Percentiles rank a stretch among this genome's conserved stretches.
Conservation (phyloP, 1,140 invertebrate species). For the Meloidogyne exigua region DNA sequence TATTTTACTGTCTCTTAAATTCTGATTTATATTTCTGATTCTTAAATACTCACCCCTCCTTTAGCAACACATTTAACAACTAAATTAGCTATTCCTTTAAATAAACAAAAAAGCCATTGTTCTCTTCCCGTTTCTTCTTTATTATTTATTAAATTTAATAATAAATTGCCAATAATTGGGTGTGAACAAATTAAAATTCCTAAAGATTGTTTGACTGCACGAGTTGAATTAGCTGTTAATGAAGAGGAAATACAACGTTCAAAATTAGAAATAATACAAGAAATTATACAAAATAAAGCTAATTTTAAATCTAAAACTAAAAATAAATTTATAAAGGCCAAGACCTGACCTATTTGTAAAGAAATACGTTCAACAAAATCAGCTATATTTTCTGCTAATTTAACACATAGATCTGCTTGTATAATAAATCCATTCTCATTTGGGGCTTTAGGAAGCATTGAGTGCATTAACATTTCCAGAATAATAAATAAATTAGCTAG, state of each 20-base stretch:
- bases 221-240: not conserved
- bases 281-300: not conserved
- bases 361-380: not conserved
- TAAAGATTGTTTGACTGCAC: slow-evolving; percentile 10
- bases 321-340: not conserved
- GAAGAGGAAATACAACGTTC: not conserved
- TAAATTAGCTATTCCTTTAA: slow-evolving; percentile 6
- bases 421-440: not conserved
- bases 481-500: not conserved
- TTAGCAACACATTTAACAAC: slow-evolving; percentile 19
- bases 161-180: not conserved
- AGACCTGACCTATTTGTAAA: not conserved
- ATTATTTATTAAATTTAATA: not conserved
- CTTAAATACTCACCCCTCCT: slow-evolving; percentile 19
- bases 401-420: not conserved
- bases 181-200: slow-evolving; percentile 7
- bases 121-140: not conserved
- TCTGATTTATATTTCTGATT: too few species aligned
- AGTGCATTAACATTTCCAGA: not conserved
- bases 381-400: not conserved
- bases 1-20: too few species aligned
- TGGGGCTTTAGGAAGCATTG: not conserved
- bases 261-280: not conserved
- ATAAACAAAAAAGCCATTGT: not conserved
- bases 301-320: not conserved